Evolutionary conservation across 2,797 vertebrate species (phyloP).

Genomic region (Sebastes minor): DNA sequence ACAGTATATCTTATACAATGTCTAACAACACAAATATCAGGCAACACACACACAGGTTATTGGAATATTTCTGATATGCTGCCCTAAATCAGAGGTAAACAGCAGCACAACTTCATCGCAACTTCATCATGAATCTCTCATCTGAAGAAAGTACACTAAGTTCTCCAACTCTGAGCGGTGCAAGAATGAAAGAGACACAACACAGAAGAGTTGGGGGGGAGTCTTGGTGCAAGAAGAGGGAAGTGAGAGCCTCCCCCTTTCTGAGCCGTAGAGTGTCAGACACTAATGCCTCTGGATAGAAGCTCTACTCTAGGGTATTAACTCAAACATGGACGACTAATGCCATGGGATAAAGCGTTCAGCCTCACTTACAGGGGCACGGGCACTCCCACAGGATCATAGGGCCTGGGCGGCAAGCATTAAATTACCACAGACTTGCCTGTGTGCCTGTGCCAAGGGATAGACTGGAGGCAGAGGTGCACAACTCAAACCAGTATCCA

Average conservation of each 20-base stretch:
- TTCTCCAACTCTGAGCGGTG: conserved; percentile 46
- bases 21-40: conserved; percentile 7
- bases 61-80: conserved; percentile 6
- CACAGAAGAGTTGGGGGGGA: conserved; percentile 23
- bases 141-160: conserved; percentile 34
- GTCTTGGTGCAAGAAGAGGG: conserved; percentile 25
- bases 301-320: conserved; percentile 78
- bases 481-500: conserved; percentile 32
- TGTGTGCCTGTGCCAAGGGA: conserved; percentile 61
- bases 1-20: background rate
- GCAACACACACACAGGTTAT: background rate
- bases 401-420: conserved; percentile 66
- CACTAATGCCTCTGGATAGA: conserved; percentile 76
- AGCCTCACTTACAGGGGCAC: conserved; percentile 76
- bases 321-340: conserved; percentile 81
- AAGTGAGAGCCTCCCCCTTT: conserved; percentile 52
- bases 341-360: conserved; percentile 78
- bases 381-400: conserved; percentile 74
- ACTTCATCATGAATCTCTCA: conserved; percentile 37
- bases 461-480: conserved; percentile 47
- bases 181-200: conserved; percentile 38
- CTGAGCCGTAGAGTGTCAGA: conserved; percentile 70
- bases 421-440: conserved; percentile 70
- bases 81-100: conserved; percentile 20
- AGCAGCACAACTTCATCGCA: conserved; percentile 29